These are phyloP conservation scores for Linepithema humile DNA, from an alignment of 1,140 invertebrate species.

Conservation along the genomic window DNA sequence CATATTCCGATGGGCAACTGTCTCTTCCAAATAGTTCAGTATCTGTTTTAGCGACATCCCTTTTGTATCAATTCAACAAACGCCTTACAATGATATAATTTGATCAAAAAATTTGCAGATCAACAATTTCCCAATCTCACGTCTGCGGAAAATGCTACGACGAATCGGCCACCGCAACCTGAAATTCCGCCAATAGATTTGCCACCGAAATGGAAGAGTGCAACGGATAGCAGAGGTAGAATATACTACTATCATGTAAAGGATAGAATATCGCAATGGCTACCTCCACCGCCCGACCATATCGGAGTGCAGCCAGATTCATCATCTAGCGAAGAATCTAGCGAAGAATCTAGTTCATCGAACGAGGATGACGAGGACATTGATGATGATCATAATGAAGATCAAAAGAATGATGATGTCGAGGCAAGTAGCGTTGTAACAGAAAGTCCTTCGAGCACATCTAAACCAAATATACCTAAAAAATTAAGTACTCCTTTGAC, in stretches of 20 bases:
- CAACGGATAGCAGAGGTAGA: slow-evolving; percentile 91
- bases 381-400: slow-evolving; percentile 81
- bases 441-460: slow-evolving; percentile 49
- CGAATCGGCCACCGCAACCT: slow-evolving; percentile 63
- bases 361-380: slow-evolving; percentile 85
- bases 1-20: slow-evolving; percentile 66
- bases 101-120: slow-evolving; percentile 63
- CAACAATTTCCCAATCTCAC: slow-evolving; percentile 62
- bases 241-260: slow-evolving; percentile 96
- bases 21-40: slow-evolving; percentile 71
- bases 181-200: slow-evolving; percentile 87
- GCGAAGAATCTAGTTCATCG: slow-evolving; percentile 84
- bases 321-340: slow-evolving; percentile 81
- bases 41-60: slow-evolving; percentile 72
- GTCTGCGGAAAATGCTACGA: slow-evolving; percentile 25
- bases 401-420: slow-evolving; percentile 63
- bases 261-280: slow-evolving; percentile 94
- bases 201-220: slow-evolving; percentile 94
- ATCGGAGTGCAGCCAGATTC: slow-evolving; percentile 84
- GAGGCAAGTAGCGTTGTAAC: slow-evolving; percentile 60
- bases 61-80: slow-evolving; percentile 56
- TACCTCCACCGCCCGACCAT: slow-evolving; percentile 88
- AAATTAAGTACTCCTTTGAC: slow-evolving; percentile 48
- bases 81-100: slow-evolving; percentile 58
- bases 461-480: slow-evolving; percentile 60